Percentiles rank a stretch among this genome's conserved stretches.
Evolutionary conservation across 1,140 invertebrate species (phyloP).

Genomic region (Pteromalus puparum): DNA sequence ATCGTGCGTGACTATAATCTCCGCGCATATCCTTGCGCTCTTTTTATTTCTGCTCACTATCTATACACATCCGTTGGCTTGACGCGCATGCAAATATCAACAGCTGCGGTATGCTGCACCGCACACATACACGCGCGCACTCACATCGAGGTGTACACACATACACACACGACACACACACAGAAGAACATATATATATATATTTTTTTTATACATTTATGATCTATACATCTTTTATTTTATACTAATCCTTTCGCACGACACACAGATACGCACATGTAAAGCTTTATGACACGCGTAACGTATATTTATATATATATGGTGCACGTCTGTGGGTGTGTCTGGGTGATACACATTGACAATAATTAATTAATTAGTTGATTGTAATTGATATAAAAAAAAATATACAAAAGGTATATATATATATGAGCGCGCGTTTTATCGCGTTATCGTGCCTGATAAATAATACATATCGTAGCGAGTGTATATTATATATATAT

Average conservation of each 20-base stretch:
- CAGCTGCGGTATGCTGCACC: slow-evolving; percentile 12
- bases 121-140: neutral
- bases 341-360: slow-evolving; percentile 2
- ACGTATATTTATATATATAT: neutral
- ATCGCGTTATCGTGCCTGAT: slow-evolving; percentile 5
- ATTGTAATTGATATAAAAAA: neutral
- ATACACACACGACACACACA: neutral
- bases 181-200: neutral
- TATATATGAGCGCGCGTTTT: neutral
- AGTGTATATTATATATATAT: no score
- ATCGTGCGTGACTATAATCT: neutral
- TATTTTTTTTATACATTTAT: neutral
- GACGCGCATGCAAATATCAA: slow-evolving; percentile 46
- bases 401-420: neutral
- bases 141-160: neutral
- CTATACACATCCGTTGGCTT: neutral
- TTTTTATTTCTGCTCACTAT: neutral
- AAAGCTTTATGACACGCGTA: neutral
- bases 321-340: neutral
- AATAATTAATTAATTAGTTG: neutral
- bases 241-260: neutral
- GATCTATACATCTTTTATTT: no score
- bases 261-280: neutral
- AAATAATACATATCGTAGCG: no score
- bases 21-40: neutral